Evolutionary conservation across 2,888 invertebrate genomes (phyloP), one percentile per base, ranked within the genome.

Genomic region (Plutella xylostella): DNA sequence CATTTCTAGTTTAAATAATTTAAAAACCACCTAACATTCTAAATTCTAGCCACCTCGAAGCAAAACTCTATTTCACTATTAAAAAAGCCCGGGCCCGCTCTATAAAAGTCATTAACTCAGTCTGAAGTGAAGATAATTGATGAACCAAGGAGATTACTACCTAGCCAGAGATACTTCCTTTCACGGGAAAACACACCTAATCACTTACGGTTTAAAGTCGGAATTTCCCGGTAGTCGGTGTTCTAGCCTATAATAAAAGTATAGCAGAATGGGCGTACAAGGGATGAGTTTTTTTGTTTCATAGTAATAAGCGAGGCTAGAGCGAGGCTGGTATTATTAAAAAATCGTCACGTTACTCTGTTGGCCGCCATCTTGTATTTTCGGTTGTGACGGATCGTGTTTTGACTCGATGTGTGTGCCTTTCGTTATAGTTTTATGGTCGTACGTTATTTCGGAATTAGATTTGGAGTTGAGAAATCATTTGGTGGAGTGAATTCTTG

Each of bases 71-170:
- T 58, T 60, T 63, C 55, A 55, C 62, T 65, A 65, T 65, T 63
- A 63, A 61, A 65, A 68, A 48, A 48, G 60, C 55, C 58, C 57
- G 57, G 60, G 63, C 57, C 66, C 68, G 76, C 70, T 78, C 80
- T 80, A 83, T 83, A 83, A 82, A 83, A 82, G 78, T 80, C 82
- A 83, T 83, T 83, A 83, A 82, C 73, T 82, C 66, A 56, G 70
- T 68, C 72, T 74, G 71, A 72, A 78, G 79, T 74, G 71, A 72
- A 78, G 79, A 80, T 83, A 83, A 83, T 83, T 83, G 83, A 83
- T 83, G 83, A 77, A 80, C 70, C 71, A 66, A 68, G 67, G 51
- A 80, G 80, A 83, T 83, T 79, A 78, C 79, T 75, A 64, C 67
- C 68, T 63, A 55, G 61, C 62, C 61, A 67, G 56, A 51, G 51